Percentiles rank a stretch among this genome's conserved stretches.
phyloP scores from a whole-genome alignment of 1,140 invertebrate species.

The Hormaphis cornu region DNA sequence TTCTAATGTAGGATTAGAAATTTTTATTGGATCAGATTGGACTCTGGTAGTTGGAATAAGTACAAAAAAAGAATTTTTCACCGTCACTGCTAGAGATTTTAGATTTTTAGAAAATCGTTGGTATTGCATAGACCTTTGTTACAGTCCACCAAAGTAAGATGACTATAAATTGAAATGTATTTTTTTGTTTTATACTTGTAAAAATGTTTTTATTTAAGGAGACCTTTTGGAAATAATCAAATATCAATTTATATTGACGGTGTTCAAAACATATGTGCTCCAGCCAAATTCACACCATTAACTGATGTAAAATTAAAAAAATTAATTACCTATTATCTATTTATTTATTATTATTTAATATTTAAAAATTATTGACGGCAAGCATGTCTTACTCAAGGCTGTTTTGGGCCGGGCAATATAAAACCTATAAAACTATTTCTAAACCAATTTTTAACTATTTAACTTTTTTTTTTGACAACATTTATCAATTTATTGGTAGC shows the following conservation, averaged over 20 bases:
- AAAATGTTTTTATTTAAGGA: slow-evolving; percentile 37
- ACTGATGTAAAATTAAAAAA: slow-evolving; percentile 49
- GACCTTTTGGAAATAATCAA: slow-evolving; percentile 55
- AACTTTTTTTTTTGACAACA: no score
- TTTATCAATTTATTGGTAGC: no score
- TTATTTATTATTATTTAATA: neutral
- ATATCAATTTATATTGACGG: slow-evolving; percentile 55
- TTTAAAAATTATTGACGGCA: no score
- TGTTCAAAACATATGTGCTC: slow-evolving; percentile 46
- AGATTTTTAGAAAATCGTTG: slow-evolving; percentile 49
- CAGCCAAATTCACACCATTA: slow-evolving; percentile 51
- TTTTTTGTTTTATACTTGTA: neutral
- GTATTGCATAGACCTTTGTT: slow-evolving; percentile 53
- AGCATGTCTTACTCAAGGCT: no score
- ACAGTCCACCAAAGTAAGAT: slow-evolving; percentile 46
- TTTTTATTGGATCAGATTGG: slow-evolving; percentile 50
- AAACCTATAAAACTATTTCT: no score
- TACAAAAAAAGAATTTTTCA: slow-evolving; percentile 51
- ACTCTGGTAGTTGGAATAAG: slow-evolving; percentile 49
- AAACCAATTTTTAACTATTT: no score
- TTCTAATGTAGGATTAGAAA: slow-evolving; percentile 51
- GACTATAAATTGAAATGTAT: neutral
- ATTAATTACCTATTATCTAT: no score
- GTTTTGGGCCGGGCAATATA: no score
- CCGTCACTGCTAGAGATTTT: slow-evolving; percentile 46